phyloP scores from a whole-genome alignment of 2,888 invertebrate genomes.

The Hemistola chrysoprasaria region DNA sequence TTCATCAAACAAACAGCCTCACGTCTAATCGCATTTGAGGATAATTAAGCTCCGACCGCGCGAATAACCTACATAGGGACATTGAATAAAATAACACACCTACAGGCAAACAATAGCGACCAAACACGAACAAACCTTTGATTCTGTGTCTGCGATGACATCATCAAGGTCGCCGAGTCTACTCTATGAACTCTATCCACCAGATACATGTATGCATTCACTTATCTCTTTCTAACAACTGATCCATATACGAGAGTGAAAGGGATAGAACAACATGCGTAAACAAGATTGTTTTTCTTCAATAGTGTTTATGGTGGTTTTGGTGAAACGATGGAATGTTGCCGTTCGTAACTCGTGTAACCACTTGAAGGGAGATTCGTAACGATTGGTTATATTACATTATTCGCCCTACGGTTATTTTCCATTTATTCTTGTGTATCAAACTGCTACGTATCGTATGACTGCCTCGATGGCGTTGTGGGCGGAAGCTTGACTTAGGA shows the following conservation, averaged over 20 bases:
- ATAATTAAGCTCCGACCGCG: not conserved
- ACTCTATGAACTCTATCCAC: constrained; percentile 9
- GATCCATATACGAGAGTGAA: constrained; percentile 5
- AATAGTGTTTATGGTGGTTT: constrained; percentile 25
- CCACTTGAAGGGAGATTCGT: constrained; percentile 22
- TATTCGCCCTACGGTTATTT: too few species aligned
- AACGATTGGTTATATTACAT: constrained; percentile 5
- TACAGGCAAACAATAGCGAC: constrained; percentile 24
- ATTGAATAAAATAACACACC: constrained; percentile 11
- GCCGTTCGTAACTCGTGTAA: constrained; percentile 13
- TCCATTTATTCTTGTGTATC: too few species aligned
- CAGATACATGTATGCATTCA: not conserved
- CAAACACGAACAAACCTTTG: constrained; percentile 52
- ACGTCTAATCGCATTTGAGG: too few species aligned
- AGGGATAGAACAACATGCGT: constrained; percentile 16
- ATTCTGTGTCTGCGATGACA: constrained; percentile 57
- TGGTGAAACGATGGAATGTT: constrained; percentile 23
- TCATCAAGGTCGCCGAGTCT: constrained; percentile 66
- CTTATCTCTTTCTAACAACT: constrained; percentile 19
- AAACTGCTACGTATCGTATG: too few species aligned
- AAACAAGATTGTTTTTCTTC: constrained; percentile 22
- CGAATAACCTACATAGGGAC: constrained; percentile 12
- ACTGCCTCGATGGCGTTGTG: too few species aligned
- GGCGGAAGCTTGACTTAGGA: too few species aligned
- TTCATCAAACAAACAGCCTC: too few species aligned